Evolutionary conservation across 2,113 vertebrate genomes (phyloP), one percentile per base, ranked within the genome.

Genomic region (Bungarus multicinctus): DNA sequence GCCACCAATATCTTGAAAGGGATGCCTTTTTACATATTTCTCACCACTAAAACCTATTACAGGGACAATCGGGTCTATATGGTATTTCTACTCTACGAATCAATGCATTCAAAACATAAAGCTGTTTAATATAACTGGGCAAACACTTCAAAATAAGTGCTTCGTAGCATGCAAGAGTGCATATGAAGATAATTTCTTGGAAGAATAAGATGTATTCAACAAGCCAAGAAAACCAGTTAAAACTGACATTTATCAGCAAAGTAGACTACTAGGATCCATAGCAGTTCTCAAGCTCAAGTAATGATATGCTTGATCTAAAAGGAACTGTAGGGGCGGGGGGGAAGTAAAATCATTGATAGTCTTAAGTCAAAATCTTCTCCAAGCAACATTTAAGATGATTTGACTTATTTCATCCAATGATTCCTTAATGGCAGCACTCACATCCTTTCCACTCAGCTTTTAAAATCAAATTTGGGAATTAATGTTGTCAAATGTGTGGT

Each of bases 21-120:
- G 92, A 95, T 95, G 95, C 95, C 94, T 96, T 96, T 94, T 94
- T 95, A 89, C 95, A 95, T 1, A 3, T 96, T 95, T 93, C 94
- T 92, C 96, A 97, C 94, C 94, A 93, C 89, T 94, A 55, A 95
- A 95, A 57, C n/a, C 91, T 91, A 74, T 89, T 91, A 85, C 53
- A 85, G 91, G 91, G 90, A 74, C 85, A 87, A 89, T 94, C 60
- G 85, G 30, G 20, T 64, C 92, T 45, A 39, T 91, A 64, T 81
- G 95, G 87, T 85, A 91, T 85, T 95, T 87, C 92, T 89, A 87
- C 92, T 94, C 90, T 86, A 96, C 81, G 45, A 94, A 89, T 47
- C 88, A 91, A 93, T 64, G 88, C 88, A 90, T 52, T 91, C 92
- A n/a, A 22, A 94, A 94, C 50, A 94, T 57, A 91, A 11, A 60